A percentile compares a stretch with the other conserved stretches of the same genome.
Evolutionary conservation across 2,888 invertebrate species (phyloP).

Genomic region (Dasysyrphus tricinctus): DNA sequence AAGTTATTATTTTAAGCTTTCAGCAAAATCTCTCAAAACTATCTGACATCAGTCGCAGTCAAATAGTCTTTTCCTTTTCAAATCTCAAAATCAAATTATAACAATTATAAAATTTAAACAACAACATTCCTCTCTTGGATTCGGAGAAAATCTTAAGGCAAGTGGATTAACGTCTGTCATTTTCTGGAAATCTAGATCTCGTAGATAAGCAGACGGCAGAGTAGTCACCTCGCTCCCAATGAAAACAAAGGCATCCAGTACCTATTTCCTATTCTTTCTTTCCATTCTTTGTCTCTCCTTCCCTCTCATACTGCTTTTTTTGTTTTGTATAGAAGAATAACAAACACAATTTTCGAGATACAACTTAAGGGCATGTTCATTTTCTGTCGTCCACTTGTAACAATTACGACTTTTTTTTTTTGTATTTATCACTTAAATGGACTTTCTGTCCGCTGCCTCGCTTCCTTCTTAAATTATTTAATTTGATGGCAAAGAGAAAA

Average conservation of each 20-base stretch:
- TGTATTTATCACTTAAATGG: slow-evolving; percentile 10
- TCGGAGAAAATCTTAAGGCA: neutral
- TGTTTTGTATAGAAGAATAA: slow-evolving; percentile 25
- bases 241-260: slow-evolving; percentile 3
- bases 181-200: slow-evolving; percentile 1
- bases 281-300: neutral
- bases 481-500: neutral
- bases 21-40: neutral
- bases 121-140: neutral
- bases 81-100: slow-evolving; percentile 40
- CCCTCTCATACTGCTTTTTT: neutral
- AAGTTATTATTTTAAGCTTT: slow-evolving; percentile 5
- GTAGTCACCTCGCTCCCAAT: neutral
- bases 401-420: neutral
- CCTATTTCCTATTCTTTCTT: neutral
- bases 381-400: slow-evolving; percentile 36
- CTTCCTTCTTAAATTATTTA: neutral
- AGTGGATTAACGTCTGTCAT: slow-evolving; percentile 54
- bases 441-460: neutral
- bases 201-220: neutral
- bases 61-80: neutral
- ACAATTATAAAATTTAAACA: slow-evolving; percentile 60
- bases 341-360: slow-evolving; percentile 58
- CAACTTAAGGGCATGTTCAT: slow-evolving; percentile 39
- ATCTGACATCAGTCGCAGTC: slow-evolving; percentile 2